phyloP scores from a whole-genome alignment of 2,888 invertebrate species.

The Cheilosia vulpina region DNA sequence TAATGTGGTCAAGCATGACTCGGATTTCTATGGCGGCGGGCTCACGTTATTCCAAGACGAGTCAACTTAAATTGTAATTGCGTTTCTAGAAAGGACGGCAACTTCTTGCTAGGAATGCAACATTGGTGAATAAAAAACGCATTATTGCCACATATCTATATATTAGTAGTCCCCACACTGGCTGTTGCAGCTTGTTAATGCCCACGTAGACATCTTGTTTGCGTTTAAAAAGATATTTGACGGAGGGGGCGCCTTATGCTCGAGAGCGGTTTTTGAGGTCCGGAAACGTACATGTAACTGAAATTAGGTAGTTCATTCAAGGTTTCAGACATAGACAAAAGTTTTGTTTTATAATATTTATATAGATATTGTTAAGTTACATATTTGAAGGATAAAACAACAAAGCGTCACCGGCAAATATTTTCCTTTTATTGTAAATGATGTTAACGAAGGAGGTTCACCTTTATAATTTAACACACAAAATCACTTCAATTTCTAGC shows the following conservation, averaged over 20 bases:
- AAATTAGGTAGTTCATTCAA: neutral
- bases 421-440: too few species aligned
- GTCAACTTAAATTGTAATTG: constrained; percentile 10
- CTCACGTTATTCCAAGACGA: constrained; percentile 34
- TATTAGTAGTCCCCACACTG: neutral
- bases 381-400: neutral
- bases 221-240: neutral
- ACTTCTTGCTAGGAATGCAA: constrained; percentile 9
- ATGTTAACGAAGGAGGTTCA: too few species aligned
- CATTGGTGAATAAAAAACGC: neutral
- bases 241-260: too few species aligned
- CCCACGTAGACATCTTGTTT: neutral
- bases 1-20: constrained; percentile 6
- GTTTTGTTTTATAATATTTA: neutral
- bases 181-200: constrained; percentile 23
- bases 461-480: too few species aligned
- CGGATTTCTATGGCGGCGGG: constrained; percentile 25
- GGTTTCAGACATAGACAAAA: neutral
- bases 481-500: neutral
- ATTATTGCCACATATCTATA: neutral
- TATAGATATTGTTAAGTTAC: too few species aligned
- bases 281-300: neutral
- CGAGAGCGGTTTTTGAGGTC: too few species aligned
- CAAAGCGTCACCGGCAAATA: neutral
- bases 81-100: neutral